These are phyloP conservation scores for Callospermophilus lateralis DNA, from an alignment of 2,113 vertebrate species.

Conservation along the genomic window DNA sequence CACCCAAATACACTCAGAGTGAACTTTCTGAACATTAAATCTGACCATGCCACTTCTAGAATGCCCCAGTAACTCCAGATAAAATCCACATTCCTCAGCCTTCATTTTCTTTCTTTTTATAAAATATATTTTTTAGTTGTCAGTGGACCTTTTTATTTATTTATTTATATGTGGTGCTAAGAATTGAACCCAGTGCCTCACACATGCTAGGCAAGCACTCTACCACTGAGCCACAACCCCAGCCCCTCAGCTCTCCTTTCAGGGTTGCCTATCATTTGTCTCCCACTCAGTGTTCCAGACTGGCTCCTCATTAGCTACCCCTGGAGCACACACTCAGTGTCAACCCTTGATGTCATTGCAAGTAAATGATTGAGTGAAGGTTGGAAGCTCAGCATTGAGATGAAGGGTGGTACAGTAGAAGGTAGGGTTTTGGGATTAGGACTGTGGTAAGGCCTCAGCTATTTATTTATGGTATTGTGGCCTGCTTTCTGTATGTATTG, in stretches of 20 bases:
- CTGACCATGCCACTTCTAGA: background rate
- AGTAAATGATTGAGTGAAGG: background rate
- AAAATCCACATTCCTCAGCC: background rate
- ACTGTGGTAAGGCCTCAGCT: background rate
- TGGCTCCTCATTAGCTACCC: background rate
- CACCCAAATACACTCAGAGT: background rate
- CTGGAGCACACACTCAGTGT: background rate
- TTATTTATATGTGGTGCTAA: too few relatives aligned
- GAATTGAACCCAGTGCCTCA: too few relatives aligned
- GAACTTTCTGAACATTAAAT: background rate
- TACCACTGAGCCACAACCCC: too few relatives aligned
- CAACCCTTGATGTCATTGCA: background rate
- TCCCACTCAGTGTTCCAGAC: background rate
- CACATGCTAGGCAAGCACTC: too few relatives aligned
- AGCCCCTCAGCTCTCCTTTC: background rate
- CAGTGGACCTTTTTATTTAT: too few relatives aligned
- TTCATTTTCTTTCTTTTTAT: background rate
- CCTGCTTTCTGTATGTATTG: background rate
- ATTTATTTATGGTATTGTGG: background rate
- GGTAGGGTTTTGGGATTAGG: background rate
- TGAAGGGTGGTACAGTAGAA: rapidly evolving
- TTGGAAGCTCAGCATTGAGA: background rate
- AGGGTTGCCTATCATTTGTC: background rate
- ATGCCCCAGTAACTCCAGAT: background rate
- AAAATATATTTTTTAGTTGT: too few relatives aligned